Conservation (phyloP, 2,888 invertebrate species). For the Anthophora plumipes region DNA sequence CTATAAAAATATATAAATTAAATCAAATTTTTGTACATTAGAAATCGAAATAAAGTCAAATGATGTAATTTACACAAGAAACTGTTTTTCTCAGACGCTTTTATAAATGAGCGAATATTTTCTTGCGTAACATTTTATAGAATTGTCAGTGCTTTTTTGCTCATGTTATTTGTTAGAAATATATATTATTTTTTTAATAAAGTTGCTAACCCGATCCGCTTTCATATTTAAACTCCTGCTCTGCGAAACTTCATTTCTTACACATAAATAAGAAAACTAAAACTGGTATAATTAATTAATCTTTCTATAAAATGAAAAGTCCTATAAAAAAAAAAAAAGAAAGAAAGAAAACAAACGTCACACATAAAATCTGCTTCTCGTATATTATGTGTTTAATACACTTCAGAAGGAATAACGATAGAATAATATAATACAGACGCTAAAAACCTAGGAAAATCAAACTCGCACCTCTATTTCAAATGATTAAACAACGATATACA, state of each 20-base stretch:
- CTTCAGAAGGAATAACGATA: background rate
- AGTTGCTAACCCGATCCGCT: slow-evolving; percentile 1
- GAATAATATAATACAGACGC: background rate
- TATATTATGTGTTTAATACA: background rate
- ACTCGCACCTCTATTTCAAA: slow-evolving; percentile 36
- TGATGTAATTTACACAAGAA: background rate
- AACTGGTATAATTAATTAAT: background rate
- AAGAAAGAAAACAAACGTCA: background rate
- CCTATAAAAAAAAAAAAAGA: background rate
- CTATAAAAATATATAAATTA: slow-evolving; percentile 6
- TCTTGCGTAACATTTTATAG: background rate
- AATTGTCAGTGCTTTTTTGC: background rate
- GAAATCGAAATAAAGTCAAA: background rate
- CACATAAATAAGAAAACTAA: background rate
- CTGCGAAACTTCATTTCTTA: slow-evolving; percentile 13
- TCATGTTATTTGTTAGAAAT: background rate
- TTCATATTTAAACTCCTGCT: background rate
- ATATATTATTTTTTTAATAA: slow-evolving; percentile 1
- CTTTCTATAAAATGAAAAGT: slow-evolving; percentile 1
- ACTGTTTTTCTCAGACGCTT: background rate
- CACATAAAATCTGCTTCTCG: background rate
- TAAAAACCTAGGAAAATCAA: background rate
- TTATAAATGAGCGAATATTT: slow-evolving; percentile 16
- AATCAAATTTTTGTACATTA: slow-evolving; percentile 14
- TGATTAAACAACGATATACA: slow-evolving; percentile 41